Conservation (phyloP, 53 echinoderm and acorn worm genomes). For the Arbacia lixula region DNA sequence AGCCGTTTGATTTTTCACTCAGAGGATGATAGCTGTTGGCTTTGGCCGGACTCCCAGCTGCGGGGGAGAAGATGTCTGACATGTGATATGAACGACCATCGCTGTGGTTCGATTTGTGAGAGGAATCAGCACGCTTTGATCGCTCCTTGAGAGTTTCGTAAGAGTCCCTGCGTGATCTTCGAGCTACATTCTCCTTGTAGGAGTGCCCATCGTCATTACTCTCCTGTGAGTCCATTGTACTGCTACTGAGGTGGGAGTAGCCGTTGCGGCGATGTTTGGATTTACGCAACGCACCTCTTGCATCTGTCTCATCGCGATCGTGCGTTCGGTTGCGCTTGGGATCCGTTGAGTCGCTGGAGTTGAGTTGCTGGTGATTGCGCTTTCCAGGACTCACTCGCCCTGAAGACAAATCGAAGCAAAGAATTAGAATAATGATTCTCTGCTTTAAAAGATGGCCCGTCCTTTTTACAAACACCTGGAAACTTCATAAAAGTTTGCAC, state of each 20-base stretch:
- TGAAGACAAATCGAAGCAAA: too few species aligned
- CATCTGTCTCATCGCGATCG: conserved; percentile 58
- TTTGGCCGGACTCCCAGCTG: not conserved
- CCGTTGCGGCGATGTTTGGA: conserved; percentile 47
- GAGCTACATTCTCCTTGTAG: conserved; percentile 13
- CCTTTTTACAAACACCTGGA: too few species aligned
- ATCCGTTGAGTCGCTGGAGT: conserved; percentile 57
- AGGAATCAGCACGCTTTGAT: conserved; percentile 5
- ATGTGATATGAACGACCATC: conserved; percentile 92
- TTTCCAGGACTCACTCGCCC: conserved; percentile 77
- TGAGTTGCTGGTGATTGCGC: conserved; percentile 67
- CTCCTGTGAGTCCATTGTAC: conserved; percentile 81
- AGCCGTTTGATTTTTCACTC: conserved; percentile 12
- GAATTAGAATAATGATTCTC: too few species aligned
- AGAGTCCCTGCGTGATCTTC: conserved; percentile 22
- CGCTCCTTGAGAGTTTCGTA: conserved; percentile 4
- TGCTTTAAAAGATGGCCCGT: too few species aligned
- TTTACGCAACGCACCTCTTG: not conserved
- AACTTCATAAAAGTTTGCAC: too few species aligned
- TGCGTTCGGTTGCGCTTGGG: conserved; percentile 38
- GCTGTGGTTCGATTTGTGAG: conserved; percentile 43
- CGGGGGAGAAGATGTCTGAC: conserved; percentile 93
- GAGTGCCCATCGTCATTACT: conserved; percentile 46
- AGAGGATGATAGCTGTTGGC: conserved; percentile 13
- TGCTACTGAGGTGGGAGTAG: conserved; percentile 78